A percentile compares a stretch with the other conserved stretches of the same genome.
phyloP scores from a whole-genome alignment of 2,113 vertebrate genomes.

The Spermophilus dauricus region DNA sequence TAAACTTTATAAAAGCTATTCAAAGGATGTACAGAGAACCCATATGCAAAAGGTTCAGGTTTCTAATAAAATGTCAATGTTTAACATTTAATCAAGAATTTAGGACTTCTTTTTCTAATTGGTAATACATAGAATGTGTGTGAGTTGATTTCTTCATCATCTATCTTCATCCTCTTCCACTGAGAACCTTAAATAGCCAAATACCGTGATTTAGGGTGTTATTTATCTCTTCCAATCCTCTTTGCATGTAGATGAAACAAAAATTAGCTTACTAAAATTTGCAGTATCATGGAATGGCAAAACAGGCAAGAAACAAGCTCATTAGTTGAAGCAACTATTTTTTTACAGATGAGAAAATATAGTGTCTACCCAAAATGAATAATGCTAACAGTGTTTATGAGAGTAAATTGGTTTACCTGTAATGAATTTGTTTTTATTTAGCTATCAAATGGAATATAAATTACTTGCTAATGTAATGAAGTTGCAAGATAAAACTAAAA shows the following conservation, averaged over 20 bases:
- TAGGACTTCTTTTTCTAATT: background rate
- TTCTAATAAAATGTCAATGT: background rate
- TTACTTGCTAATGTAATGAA: background rate
- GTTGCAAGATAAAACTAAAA: constrained; percentile 20
- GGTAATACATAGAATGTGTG: background rate
- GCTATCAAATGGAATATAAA: constrained; percentile 55
- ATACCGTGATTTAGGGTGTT: background rate
- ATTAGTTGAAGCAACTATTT: constrained; percentile 29
- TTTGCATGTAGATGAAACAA: constrained; percentile 14
- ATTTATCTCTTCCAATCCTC: background rate
- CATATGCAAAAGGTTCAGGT: background rate
- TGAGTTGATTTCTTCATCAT: background rate
- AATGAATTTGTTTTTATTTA: constrained; percentile 60
- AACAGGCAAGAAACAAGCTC: background rate
- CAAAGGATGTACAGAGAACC: background rate
- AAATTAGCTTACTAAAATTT: constrained; percentile 45
- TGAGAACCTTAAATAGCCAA: background rate
- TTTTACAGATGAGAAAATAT: constrained; percentile 56
- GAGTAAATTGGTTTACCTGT: constrained; percentile 37
- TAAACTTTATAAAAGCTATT: background rate
- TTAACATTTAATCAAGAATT: background rate
- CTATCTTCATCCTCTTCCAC: background rate
- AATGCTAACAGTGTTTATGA: constrained; percentile 14
- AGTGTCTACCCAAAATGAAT: constrained; percentile 33
- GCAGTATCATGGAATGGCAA: background rate